A percentile compares a stretch with the other conserved stretches of the same genome.
These are phyloP conservation scores for Psittacula derbiana DNA, from an alignment of 2,797 vertebrate genomes.

Conservation along the genomic window DNA sequence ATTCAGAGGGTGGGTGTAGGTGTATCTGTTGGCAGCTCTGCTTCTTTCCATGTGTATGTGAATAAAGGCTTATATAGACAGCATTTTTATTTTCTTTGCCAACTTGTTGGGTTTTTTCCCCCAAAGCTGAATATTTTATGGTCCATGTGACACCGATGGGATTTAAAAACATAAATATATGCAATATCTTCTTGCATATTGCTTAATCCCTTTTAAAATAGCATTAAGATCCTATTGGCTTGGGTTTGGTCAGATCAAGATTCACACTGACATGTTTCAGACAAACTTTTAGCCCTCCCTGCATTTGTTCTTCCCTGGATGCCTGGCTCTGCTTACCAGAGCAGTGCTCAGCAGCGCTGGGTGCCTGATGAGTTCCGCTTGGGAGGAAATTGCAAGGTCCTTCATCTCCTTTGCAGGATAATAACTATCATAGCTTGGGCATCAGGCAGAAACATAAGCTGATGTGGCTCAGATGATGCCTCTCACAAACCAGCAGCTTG, in stretches of 20 bases:
- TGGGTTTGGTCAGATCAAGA: background rate
- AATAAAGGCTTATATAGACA: background rate
- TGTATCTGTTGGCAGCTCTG: constrained; percentile 7
- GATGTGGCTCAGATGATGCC: background rate
- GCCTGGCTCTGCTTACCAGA: background rate
- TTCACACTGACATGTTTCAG: background rate
- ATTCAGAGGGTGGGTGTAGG: background rate
- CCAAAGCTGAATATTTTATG: rapidly evolving
- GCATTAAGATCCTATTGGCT: background rate
- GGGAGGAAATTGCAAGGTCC: background rate
- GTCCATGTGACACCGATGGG: background rate
- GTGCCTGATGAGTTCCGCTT: background rate
- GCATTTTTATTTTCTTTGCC: background rate
- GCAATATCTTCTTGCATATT: background rate
- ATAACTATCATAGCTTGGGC: background rate
- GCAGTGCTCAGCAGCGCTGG: background rate
- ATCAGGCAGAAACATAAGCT: background rate
- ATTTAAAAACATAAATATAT: background rate
- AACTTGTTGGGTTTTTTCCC: background rate
- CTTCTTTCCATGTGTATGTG: background rate
- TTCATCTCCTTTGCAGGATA: background rate
- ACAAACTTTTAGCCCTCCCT: background rate
- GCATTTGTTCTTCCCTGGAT: background rate
- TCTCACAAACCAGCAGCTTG: background rate
- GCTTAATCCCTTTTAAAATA: background rate